phyloP scores from a whole-genome alignment of 1,140 invertebrate genomes.

The Cotesia glomerata region DNA sequence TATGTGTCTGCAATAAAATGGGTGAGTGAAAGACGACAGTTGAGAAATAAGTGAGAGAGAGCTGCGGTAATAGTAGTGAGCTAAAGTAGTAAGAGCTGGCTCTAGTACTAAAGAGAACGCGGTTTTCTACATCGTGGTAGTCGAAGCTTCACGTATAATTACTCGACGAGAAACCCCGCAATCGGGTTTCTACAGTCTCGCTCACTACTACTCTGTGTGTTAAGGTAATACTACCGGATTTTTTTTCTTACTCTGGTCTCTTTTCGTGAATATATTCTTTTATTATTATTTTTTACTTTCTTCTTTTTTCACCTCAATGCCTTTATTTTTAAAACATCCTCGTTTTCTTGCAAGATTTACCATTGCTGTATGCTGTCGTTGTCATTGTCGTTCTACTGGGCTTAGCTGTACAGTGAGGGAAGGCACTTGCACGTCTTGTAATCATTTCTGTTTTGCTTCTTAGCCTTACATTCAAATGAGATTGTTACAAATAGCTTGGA shows the following conservation, averaged over 20 bases:
- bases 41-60: constrained; percentile 5
- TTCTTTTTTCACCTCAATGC: neutral
- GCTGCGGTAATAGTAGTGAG: no score
- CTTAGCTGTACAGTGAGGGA: neutral
- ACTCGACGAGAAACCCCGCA: constrained; percentile 23
- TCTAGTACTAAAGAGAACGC: constrained; percentile 6
- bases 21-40: constrained; percentile 13
- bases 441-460: constrained; percentile 1
- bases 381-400: neutral
- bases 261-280: no score
- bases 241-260: neutral
- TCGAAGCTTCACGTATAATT: constrained; percentile 30
- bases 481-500: neutral
- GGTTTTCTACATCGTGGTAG: constrained; percentile 22
- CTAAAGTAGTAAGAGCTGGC: no score
- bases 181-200: constrained; percentile 12
- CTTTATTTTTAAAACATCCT: no score
- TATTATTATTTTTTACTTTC: constrained; percentile 4
- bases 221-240: constrained; percentile 14
- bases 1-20: neutral
- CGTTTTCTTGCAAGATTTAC: neutral
- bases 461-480: constrained; percentile 2
- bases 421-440: neutral
- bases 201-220: neutral
- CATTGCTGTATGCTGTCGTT: neutral